Base-by-base conservation (phyloP, 53 echinoderm and acorn worm species). In the Paelopatides confundens region DNA sequence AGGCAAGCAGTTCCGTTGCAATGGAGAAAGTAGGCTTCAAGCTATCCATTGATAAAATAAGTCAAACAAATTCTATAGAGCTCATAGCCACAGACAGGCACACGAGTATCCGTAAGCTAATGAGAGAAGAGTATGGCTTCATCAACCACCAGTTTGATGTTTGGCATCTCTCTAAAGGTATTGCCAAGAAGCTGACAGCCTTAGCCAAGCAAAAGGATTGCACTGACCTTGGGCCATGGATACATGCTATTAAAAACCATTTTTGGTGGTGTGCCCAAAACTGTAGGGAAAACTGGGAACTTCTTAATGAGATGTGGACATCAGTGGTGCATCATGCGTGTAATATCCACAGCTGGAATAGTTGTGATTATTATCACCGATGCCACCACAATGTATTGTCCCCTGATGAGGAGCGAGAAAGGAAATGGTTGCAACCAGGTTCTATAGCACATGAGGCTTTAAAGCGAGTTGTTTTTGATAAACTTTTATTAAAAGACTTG, bases 191-290 rank as follows among this genome's bases (percentile, higher is more conserved):
- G n/a, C 28, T 91, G 30, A 36, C 46, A 48, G 62, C 47, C 26
- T 66, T 58, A 32, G 53, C 82, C 8, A 81, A 70, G 15, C 46
- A 65, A 15, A 82, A 69, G 37, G 86, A 70, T 14, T 82, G 70
- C 51, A 24, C 48, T 9, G 87, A 87, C 14, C 54, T 91, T 21
- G 28, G 35, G 38, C 53, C 58, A 2, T 87, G 91, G 87, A n/a
- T n/a, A n/a, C n/a, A n/a, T n/a, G n/a, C n/a, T n/a, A n/a, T n/a
- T n/a, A n/a, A n/a, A n/a, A n/a, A 79, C 38, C 91, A 91, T 51
- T 54, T 91, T n/a, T 91, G 91, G 91, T 91, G 79, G 78, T n/a
- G 54, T 53, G 51, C 87, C 7, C 29, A 65, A 62, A 54, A 79
- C 21, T 91, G 91, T 36, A 91, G 49, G 77, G n/a, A n/a, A n/a